Percentiles rank a stretch among this genome's conserved stretches.
These are phyloP conservation scores for Gonatopus flavifemur DNA, from an alignment of 1,140 invertebrate species.

Conservation along the genomic window DNA sequence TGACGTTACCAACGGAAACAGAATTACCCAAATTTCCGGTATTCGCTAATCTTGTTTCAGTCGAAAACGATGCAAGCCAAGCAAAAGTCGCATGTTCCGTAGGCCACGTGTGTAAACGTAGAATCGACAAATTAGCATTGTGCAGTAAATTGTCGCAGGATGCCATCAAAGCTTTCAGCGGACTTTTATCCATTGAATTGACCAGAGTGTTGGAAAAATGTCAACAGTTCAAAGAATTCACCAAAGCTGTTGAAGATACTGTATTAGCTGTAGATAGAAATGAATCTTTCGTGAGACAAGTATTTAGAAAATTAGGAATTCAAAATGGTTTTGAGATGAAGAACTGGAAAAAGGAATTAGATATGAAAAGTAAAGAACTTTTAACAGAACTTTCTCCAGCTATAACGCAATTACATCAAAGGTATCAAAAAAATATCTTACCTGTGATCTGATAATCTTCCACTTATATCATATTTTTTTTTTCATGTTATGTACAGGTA, in stretches of 20 bases:
- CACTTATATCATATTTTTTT: background rate
- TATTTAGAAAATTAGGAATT: slow-evolving; percentile 36
- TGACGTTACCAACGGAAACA: slow-evolving; percentile 62
- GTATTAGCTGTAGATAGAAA: slow-evolving; percentile 41
- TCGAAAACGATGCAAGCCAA: slow-evolving; percentile 86
- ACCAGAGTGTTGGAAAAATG: slow-evolving; percentile 56
- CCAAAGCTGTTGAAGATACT: slow-evolving; percentile 55
- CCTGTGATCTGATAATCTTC: background rate
- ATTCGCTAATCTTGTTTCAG: slow-evolving; percentile 77
- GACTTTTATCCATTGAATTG: slow-evolving; percentile 62
- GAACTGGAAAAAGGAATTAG: slow-evolving; percentile 51
- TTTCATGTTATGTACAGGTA: slow-evolving; percentile 31
- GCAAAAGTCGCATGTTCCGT: slow-evolving; percentile 88
- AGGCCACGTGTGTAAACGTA: slow-evolving; percentile 79
- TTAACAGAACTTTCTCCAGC: slow-evolving; percentile 54
- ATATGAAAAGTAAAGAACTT: slow-evolving; percentile 50
- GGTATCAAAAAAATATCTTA: slow-evolving; percentile 36
- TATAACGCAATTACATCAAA: slow-evolving; percentile 62
- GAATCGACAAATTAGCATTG: slow-evolving; percentile 70
- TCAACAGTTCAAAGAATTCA: slow-evolving; percentile 56
- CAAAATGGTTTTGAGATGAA: slow-evolving; percentile 36
- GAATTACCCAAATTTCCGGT: slow-evolving; percentile 81
- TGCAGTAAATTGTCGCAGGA: slow-evolving; percentile 68
- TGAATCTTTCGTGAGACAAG: slow-evolving; percentile 40
- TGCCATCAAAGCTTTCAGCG: slow-evolving; percentile 67